Base-by-base conservation (phyloP, 2,888 invertebrate genomes). In the Melipona beecheii region DNA sequence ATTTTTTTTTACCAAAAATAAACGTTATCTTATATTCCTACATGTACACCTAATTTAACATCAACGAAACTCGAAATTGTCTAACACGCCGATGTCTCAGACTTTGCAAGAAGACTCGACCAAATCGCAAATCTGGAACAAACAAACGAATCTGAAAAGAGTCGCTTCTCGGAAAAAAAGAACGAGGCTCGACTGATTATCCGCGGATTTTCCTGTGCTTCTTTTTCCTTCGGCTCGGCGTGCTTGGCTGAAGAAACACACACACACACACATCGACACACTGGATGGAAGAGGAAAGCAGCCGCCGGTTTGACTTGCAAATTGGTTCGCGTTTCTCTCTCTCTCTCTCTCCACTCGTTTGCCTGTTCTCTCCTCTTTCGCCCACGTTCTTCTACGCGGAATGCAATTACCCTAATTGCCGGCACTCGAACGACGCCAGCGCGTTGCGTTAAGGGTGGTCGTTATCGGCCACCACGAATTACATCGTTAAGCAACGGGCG, bases 321-420 rank as follows among this genome's bases (percentile, higher is more conserved):
- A 89, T 89, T 89, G 83, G 58, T 85, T 70, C 71, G 75, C 81
- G 69, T 80, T 71, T 15, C 56, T 60, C 60, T 68, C 60, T 62
- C 60, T 62, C 31, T 43, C 66, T 65, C 71, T 69, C 80, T 80
- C 79, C 43, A 56, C 36, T 36, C 56, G 84, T 73, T 64, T 69
- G 68, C 58, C 78, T 74, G 80, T 89, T 78, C 81, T 86, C 82
- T 87, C 82, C 85, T 81, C 74, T 66, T 74, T 85, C 79, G 78
- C 85, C 83, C 81, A 81, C 83, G 83, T 84, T 83, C 78, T 73
- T 81, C 79, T 76, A 81, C 84, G 81, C 80, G 90, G 90, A 92
- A 91, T 91, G 90, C 88, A 91, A 92, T 92, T 92, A 91, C 90
- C 90, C 89, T 90, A 90, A 91, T 91, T 91, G 90, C 88, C 87